Conservation (phyloP, 2,797 vertebrate species). For the Myotis daubentonii region DNA sequence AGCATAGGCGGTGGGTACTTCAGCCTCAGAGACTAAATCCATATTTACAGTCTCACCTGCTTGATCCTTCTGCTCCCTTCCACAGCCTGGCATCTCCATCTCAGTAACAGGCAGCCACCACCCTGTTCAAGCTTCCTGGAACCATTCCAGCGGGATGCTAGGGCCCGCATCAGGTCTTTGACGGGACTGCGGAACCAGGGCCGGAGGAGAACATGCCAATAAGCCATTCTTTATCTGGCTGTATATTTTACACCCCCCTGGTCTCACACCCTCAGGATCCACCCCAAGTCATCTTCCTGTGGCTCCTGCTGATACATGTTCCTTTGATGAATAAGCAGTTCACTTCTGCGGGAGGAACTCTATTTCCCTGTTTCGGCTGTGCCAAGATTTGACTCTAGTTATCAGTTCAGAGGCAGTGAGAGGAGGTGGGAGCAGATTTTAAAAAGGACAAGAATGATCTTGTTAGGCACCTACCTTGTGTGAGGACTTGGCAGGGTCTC, state of each 20-base stretch:
- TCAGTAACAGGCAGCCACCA: background rate
- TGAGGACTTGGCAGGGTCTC: conserved; percentile 14
- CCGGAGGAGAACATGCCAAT: background rate
- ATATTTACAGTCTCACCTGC: background rate
- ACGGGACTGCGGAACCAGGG: background rate
- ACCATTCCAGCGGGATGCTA: background rate
- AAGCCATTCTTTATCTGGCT: background rate
- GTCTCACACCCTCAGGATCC: background rate
- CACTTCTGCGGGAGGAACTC: background rate
- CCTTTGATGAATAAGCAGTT: background rate
- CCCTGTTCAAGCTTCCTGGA: background rate
- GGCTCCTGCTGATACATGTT: background rate
- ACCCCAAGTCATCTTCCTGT: background rate
- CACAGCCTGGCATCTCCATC: background rate
- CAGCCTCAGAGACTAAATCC: background rate
- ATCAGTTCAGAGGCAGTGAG: background rate
- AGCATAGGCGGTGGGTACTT: background rate
- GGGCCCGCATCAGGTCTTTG: background rate
- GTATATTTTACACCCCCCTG: background rate
- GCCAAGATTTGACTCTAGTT: background rate
- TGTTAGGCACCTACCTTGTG: background rate
- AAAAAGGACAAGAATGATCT: background rate
- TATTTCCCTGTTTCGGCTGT: background rate
- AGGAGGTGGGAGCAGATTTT: background rate
- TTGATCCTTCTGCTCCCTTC: background rate